Evolutionary conservation across 2,888 invertebrate species (phyloP), one percentile per base, ranked within the genome.

Genomic region (Sesia bembeciformis): DNA sequence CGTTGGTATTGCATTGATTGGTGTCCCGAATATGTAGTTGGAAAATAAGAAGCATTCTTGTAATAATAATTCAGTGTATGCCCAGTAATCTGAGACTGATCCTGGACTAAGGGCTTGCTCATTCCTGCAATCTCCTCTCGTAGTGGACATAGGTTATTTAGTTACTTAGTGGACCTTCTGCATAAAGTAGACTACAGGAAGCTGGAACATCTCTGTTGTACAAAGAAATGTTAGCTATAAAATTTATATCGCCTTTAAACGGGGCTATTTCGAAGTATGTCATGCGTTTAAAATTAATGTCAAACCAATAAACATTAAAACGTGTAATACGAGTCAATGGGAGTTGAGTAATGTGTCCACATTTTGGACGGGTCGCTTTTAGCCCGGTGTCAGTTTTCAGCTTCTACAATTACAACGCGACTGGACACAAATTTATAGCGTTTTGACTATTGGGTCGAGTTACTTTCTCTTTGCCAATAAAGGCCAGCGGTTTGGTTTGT

Each of bases 281-380:
- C 23, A 49, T 55, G 49, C 4, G 39, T 55, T 52, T 40, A 46
- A 55, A 52, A 55, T 49, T 46, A 46, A 46, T 46, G 46, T 46
- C 46, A 46, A n/a, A 43, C n/a, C 43, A 8, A 43, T 43, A 43
- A 43, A 43, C 43, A 46, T 46, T 46, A 46, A 46, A 46, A 46
- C n/a, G 46, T 66, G 78, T 70, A 73, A 78, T 57, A 55, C 54
- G 62, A 77, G 65, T 68, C 65, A 54, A 58, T 65, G 68, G 69
- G 66, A 70, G 8, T 50, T 38, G 50, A 39, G 39, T 68, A 74
- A 73, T 75, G 78, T 72, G 67, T 70, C 65, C 67, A 67, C 64
- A 65, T 65, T 76, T 77, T 66, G 73, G 73, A 73, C 74, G 74
- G 73, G 71, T 72, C 72, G 81, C 85, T 84, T 84, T 86, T 84